phyloP scores from a whole-genome alignment of 2,888 invertebrate genomes.

The Steinernema scapterisci region DNA sequence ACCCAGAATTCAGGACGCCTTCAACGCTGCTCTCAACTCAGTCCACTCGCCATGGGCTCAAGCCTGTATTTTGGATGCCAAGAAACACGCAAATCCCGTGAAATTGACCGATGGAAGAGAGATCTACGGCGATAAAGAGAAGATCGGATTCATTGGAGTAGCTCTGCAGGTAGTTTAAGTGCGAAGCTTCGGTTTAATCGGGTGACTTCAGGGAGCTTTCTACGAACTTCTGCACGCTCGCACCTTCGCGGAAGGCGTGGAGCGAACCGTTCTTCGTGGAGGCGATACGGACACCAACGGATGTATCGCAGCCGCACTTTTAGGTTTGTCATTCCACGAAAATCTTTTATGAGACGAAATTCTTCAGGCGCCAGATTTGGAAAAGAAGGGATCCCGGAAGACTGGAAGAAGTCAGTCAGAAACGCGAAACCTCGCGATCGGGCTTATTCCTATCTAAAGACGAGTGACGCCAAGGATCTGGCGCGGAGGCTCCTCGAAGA shows the following conservation, averaged over 20 bases:
- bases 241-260: constrained; percentile 35
- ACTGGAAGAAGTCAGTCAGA: constrained; percentile 40
- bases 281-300: constrained; percentile 44
- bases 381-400: constrained; percentile 36
- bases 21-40: constrained; percentile 7
- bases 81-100: constrained; percentile 35
- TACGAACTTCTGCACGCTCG: constrained; percentile 38
- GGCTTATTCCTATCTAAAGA: neutral
- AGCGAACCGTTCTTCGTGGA: constrained; percentile 32
- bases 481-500: neutral
- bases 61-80: neutral
- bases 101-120: constrained; percentile 13
- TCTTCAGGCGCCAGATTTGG: constrained; percentile 37
- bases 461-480: neutral
- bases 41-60: constrained; percentile 16
- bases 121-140: constrained; percentile 37
- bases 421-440: constrained; percentile 26
- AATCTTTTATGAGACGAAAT: too few relatives aligned
- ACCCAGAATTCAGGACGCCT: constrained; percentile 16
- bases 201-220: constrained; percentile 35
- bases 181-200: neutral
- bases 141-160: constrained; percentile 39
- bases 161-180: constrained; percentile 39
- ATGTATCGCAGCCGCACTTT: constrained; percentile 37
- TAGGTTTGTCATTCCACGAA: too few relatives aligned